Evolutionary conservation across 2,888 invertebrate genomes (phyloP).

Genomic region (Artemia sinica): DNA sequence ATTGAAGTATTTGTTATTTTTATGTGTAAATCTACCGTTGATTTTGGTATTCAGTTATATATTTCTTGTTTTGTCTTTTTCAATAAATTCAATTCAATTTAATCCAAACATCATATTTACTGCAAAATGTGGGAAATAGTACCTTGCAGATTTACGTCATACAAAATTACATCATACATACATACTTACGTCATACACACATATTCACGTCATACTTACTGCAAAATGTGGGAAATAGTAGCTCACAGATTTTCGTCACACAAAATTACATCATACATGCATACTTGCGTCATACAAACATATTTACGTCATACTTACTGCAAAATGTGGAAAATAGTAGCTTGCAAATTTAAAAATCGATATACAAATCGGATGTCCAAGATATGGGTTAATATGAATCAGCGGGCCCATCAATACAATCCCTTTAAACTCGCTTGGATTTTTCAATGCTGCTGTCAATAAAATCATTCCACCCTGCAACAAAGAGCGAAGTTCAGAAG

Average conservation of each 20-base stretch:
- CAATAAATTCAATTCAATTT: too few relatives aligned
- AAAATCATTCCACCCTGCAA: slow-evolving; percentile 33
- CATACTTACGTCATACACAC: too few relatives aligned
- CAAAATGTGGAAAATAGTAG: slow-evolving; percentile 25
- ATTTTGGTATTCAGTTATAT: too few relatives aligned
- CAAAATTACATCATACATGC: too few relatives aligned
- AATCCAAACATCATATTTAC: not conserved
- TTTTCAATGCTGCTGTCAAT: slow-evolving; percentile 29
- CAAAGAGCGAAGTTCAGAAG: not conserved
- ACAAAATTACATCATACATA: too few relatives aligned
- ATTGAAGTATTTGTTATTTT: too few relatives aligned
- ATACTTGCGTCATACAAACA: too few relatives aligned
- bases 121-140: slow-evolving; percentile 25
- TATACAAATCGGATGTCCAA: slow-evolving; percentile 26
- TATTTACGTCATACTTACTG: not conserved
- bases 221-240: slow-evolving; percentile 25
- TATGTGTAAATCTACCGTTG: too few relatives aligned
- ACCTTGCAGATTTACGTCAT: slow-evolving; percentile 12
- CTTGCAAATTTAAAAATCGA: slow-evolving; percentile 18
- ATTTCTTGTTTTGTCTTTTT: too few relatives aligned
- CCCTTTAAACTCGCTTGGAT: slow-evolving; percentile 31
- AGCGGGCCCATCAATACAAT: slow-evolving; percentile 32
- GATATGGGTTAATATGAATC: slow-evolving; percentile 28
- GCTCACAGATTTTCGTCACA: slow-evolving; percentile 9
- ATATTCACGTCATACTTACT: not conserved